Conservation (phyloP, 2,113 vertebrate species). For the Bos javanicus region DNA sequence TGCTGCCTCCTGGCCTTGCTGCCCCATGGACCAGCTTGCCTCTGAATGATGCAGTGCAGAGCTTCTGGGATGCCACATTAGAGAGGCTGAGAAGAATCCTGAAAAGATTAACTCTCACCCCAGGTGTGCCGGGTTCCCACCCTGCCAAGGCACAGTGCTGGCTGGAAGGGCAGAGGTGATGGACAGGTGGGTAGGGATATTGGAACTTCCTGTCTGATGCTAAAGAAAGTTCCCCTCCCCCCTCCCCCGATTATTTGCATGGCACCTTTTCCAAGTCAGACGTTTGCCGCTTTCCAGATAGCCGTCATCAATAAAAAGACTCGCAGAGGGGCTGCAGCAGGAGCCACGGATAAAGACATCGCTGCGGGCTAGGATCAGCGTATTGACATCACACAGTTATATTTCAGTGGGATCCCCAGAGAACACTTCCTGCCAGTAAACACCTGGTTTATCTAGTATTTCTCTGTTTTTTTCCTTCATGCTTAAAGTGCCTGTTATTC, state of each 20-base stretch:
- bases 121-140: not conserved
- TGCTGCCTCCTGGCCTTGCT: not conserved
- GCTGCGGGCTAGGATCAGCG: constrained; percentile 31
- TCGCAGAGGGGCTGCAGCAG: not conserved
- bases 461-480: constrained; percentile 45
- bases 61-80: not conserved
- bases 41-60: not conserved
- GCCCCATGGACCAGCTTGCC: not conserved
- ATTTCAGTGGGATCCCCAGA: constrained; percentile 63
- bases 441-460: constrained; percentile 72
- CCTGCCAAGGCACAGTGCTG: not conserved
- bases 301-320: constrained; percentile 64
- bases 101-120: not conserved
- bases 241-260: constrained; percentile 44
- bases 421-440: constrained; percentile 66
- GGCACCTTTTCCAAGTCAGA: constrained; percentile 61
- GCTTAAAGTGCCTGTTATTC: constrained; percentile 48
- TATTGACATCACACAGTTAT: constrained; percentile 67
- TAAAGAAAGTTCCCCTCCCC: constrained; percentile 8
- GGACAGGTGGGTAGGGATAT: constrained; percentile 21
- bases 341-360: constrained; percentile 43
- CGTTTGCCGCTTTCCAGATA: constrained; percentile 65
- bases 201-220: not conserved
- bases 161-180: not conserved
- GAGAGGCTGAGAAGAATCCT: not conserved